phyloP scores from a whole-genome alignment of 1,140 invertebrate genomes.

The Lordiphosa clarofinis region DNA sequence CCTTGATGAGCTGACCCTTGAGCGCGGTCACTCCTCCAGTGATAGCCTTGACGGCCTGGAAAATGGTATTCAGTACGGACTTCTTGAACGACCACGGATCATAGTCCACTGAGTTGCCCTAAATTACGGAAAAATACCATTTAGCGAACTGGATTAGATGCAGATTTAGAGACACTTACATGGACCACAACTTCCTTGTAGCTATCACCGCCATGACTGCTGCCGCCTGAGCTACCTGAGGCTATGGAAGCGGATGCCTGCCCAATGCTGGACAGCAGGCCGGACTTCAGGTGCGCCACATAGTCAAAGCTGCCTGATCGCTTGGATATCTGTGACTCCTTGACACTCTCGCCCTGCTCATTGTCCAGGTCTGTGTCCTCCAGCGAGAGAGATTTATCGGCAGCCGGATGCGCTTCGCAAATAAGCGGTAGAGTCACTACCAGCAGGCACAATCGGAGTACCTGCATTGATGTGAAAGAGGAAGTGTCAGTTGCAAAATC shows the following conservation, averaged over 20 bases:
- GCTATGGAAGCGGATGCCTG: constrained; percentile 81
- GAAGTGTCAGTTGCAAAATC: constrained; percentile 28
- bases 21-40: constrained; percentile 90
- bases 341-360: constrained; percentile 65
- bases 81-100: constrained; percentile 89
- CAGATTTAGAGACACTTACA: no score
- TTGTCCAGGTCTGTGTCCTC: constrained; percentile 71
- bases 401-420: constrained; percentile 52
- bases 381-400: constrained; percentile 66
- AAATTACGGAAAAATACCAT: background rate
- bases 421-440: constrained; percentile 57
- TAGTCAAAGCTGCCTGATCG: constrained; percentile 80
- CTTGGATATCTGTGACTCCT: constrained; percentile 73
- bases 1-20: constrained; percentile 91
- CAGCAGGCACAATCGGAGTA: constrained; percentile 40
- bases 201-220: constrained; percentile 79
- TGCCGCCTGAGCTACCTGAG: constrained; percentile 82
- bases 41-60: constrained; percentile 91
- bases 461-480: constrained; percentile 14
- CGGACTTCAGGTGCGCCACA: constrained; percentile 79
- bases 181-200: constrained; percentile 79
- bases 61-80: constrained; percentile 87
- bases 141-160: no score
- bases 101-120: constrained; percentile 81
- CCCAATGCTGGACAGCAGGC: constrained; percentile 82